phyloP scores from a whole-genome alignment of 53 echinoderm and acorn worm genomes.

The Hippasteria phrygiana region DNA sequence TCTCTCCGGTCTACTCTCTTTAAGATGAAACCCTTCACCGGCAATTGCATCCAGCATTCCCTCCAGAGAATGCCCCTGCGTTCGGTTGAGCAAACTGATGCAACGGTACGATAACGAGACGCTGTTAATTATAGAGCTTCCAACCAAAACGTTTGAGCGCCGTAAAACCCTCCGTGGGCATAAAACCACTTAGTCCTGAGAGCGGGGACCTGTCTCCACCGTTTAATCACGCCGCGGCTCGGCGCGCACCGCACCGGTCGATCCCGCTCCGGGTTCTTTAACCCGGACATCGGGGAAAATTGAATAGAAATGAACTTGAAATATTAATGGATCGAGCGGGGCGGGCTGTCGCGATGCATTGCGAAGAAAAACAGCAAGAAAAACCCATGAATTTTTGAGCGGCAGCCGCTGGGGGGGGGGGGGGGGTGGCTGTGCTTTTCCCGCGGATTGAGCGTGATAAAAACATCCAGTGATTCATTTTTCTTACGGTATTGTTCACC shows the following conservation, averaged over 20 bases:
- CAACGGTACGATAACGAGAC: constrained; percentile 19
- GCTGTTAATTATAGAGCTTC: constrained; percentile 9
- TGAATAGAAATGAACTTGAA: constrained; percentile 3
- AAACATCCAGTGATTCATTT: too few species aligned
- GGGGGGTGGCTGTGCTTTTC: too few species aligned
- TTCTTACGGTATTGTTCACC: too few species aligned
- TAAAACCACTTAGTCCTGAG: constrained; percentile 7
- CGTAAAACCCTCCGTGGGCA: constrained; percentile 39
- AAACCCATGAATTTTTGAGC: too few species aligned
- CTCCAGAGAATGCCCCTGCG: not conserved
- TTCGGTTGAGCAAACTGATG: constrained; percentile 16
- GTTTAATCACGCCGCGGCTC: constrained; percentile 31
- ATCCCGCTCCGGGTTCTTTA: constrained; percentile 13
- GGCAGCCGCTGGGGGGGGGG: too few species aligned
- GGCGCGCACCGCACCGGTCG: not conserved
- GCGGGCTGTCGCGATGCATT: not conserved
- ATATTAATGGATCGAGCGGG: constrained; percentile 8
- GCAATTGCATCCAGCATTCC: not conserved
- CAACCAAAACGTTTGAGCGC: constrained; percentile 10
- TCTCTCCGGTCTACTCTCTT: not conserved
- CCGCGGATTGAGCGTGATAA: too few species aligned
- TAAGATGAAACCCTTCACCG: not conserved
- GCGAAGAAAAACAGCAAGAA: too few species aligned
- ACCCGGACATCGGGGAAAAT: constrained; percentile 1
- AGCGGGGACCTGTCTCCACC: not conserved